Evolutionary conservation across 2,888 invertebrate species (phyloP).

Genomic region (Xylota segnis): DNA sequence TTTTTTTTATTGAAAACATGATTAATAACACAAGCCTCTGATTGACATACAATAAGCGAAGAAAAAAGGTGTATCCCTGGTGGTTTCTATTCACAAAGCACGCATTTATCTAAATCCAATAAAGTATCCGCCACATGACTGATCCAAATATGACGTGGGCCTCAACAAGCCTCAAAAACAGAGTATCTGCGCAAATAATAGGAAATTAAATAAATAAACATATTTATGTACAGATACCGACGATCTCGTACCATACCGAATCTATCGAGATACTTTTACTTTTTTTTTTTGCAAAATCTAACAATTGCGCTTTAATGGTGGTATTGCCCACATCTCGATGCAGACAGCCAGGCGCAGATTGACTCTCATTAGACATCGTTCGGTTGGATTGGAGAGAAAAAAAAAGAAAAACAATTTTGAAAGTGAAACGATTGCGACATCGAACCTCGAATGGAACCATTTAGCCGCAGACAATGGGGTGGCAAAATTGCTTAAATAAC

Average conservation of each 20-base stretch:
- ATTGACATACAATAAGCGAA: neutral
- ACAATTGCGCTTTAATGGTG: conserved; percentile 23
- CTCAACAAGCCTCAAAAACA: conserved; percentile 1
- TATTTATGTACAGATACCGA: neutral
- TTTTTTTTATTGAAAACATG: neutral
- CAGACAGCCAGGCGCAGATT: conserved; percentile 1
- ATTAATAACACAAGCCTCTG: conserved; percentile 32
- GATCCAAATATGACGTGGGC: conserved; percentile 20
- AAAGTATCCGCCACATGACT: conserved; percentile 20
- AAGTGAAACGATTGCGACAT: conserved; percentile 47
- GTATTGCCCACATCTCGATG: conserved; percentile 14
- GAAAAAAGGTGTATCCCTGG: neutral
- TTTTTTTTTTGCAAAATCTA: conserved; percentile 10
- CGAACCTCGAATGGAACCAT: conserved; percentile 20
- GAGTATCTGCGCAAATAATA: conserved; percentile 16
- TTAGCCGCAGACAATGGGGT: conserved; percentile 30
- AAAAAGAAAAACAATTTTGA: too few species aligned
- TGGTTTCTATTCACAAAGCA: neutral
- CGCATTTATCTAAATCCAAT: conserved; percentile 13
- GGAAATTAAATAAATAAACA: conserved; percentile 22
- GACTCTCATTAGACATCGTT: neutral
- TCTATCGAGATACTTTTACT: conserved; percentile 21
- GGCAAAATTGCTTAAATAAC: conserved; percentile 25
- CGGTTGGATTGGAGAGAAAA: conserved; percentile 1
- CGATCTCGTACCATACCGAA: conserved; percentile 5